Base-by-base conservation (phyloP, 1,140 invertebrate species). In the Drosophila lacertosa region DNA sequence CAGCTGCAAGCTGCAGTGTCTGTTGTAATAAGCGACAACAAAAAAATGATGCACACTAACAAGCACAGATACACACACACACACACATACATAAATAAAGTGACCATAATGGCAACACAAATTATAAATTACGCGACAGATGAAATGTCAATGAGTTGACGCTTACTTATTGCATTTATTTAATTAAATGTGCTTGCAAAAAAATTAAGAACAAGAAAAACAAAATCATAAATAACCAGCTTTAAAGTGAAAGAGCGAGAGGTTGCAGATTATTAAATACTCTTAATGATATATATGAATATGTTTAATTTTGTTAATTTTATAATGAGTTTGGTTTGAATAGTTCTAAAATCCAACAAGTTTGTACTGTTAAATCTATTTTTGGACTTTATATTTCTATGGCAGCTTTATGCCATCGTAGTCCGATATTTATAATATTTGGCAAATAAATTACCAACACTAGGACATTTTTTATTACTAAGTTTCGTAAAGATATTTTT, bases 111-210 rank as follows among this genome's bases (percentile, higher is more conserved):
- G 77, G 74, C 82, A 86, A 77, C 73, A 86, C 74, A 86, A 88
- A 86, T 88, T 88, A 86, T 86, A 88, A 86, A 86, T 86, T 88
- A 88, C 81, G 65, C 81, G 82, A 77, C 81, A 81, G 81, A 88
- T 86, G 81, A 86, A 86, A 86, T 86, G 82, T 86, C 81, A 88
- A 77, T 88, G 82, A 66, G 74, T 64, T 74, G 44, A 50, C 48
- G 73, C 77, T 68, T 74, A 77, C 82, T 86, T 88, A 88, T 70
- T 88, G 58, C 82, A 77, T 86, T 86, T 86, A 88, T 88, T 86
- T 86, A 88, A 86, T 86, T 86, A 88, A 86, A 83, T 66, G 57
- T 44, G 58, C 42, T 64, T 29, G 35, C n/a, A 45, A 44, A 73
- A 68, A 64, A 20, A 33, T 55, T 24, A 6, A 35, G 11, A 18